These are phyloP conservation scores for Amia ocellicauda DNA, from an alignment of 2,113 vertebrate genomes.

Conservation along the genomic window DNA sequence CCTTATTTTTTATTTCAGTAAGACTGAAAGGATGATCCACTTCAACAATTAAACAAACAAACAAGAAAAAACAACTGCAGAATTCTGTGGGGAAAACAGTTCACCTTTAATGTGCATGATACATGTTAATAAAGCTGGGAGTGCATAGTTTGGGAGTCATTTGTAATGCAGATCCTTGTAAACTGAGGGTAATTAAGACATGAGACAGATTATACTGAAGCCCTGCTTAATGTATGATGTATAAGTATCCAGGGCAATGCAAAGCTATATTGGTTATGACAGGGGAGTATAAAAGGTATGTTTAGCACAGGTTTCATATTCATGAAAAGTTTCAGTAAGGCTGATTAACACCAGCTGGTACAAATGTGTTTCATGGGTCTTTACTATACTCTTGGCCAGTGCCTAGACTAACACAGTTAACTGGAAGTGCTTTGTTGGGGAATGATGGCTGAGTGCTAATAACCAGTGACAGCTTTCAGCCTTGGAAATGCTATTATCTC, in stretches of 20 bases:
- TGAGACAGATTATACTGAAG: not conserved
- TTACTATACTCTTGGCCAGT: not conserved
- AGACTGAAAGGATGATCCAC: too few relatives aligned
- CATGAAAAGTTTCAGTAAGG: too few relatives aligned
- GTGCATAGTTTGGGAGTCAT: not conserved
- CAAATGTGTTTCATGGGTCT: too few relatives aligned
- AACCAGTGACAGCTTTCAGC: conserved; percentile 22
- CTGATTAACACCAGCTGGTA: too few relatives aligned
- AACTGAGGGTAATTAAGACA: conserved; percentile 1
- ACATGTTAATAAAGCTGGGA: conserved; percentile 19
- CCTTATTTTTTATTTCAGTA: too few relatives aligned
- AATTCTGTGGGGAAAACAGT: not conserved
- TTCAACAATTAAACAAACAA: not conserved
- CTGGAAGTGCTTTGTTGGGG: conserved; percentile 3
- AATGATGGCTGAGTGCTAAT: conserved; percentile 18
- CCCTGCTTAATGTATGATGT: not conserved
- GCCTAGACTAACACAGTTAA: not conserved
- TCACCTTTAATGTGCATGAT: not conserved
- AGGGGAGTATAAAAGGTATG: not conserved
- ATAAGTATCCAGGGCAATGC: too few relatives aligned
- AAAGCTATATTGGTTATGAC: not conserved
- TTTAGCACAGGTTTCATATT: too few relatives aligned
- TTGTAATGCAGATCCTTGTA: not conserved
- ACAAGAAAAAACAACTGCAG: not conserved
- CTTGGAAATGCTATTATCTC: conserved; percentile 25